Evolutionary conservation across 1,140 invertebrate species (phyloP).

Genomic region (Drosophila eugracilis): DNA sequence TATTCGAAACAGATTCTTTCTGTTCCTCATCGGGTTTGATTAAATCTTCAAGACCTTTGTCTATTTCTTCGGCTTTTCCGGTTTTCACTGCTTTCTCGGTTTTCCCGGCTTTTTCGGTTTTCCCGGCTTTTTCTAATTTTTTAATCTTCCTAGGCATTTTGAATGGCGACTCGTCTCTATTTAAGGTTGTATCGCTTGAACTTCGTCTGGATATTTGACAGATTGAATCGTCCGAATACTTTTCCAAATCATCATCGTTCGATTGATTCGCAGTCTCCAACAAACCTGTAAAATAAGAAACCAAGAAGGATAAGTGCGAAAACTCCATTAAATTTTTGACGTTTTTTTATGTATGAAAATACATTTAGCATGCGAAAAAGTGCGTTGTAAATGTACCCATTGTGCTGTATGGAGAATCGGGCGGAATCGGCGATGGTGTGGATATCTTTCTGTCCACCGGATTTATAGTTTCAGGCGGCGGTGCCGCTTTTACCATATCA

Average conservation of each 20-base stretch:
- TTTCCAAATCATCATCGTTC: neutral
- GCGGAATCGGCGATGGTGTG: constrained; percentile 14
- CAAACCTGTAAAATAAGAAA: neutral
- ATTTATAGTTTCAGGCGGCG: constrained; percentile 48
- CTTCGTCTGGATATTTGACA: neutral
- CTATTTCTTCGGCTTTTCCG: too few species aligned
- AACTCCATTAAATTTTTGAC: too few species aligned
- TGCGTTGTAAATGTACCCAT: constrained; percentile 1
- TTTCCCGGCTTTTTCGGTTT: too few species aligned
- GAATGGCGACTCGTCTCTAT: neutral
- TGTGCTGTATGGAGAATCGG: constrained; percentile 4
- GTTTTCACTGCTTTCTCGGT: too few species aligned
- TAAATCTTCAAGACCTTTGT: neutral
- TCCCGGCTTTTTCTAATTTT: neutral
- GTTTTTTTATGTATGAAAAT: too few species aligned
- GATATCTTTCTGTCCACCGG: neutral
- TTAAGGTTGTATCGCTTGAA: neutral
- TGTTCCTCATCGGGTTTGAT: neutral
- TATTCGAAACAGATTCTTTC: neutral
- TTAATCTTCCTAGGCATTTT: neutral
- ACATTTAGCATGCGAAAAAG: neutral
- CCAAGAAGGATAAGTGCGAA: too few species aligned
- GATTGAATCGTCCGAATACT: neutral
- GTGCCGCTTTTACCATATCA: constrained; percentile 59
- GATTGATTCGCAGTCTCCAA: neutral